Base-by-base conservation (phyloP, 2,888 invertebrate genomes). In the Agonopterix heracliana region DNA sequence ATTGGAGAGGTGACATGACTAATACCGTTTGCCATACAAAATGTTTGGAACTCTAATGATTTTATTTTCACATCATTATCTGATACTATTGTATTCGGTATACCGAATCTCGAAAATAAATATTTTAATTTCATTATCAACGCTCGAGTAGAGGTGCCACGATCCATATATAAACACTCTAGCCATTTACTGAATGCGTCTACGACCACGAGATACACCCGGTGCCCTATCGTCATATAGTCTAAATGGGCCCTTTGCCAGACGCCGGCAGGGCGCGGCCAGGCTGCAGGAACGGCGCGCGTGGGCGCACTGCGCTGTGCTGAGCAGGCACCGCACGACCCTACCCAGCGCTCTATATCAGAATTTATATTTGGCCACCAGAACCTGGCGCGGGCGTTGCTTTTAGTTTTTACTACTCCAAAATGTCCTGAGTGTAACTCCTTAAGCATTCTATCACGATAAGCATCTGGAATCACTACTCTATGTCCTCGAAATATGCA, bases 231-330 rank as follows among this genome's bases (percentile, higher is more conserved):
- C 5, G 43, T 5, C 48, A 48, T 59, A 44, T 54, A 59, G 40
- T 54, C 57, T 9, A 56, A 46, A 14, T 56, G 54, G 2, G 54
- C 12, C 26, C 55, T 50, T 14, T 52, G 51, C 60, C 57, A 56
- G 4, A 54, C 48, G 9, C 36, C 49, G 2, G 46, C 26, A 13
- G 57, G 47, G 38, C 44, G 45, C 42, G 53, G 52, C 53, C 53
- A 55, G 35, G 55, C 53, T 48, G 55, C 46, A 41, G 59, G 57
- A 14, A 46, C 42, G 11, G 50, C 54, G 47, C 54, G 53, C 41
- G 54, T 51, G 45, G 55, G 55, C 41, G 41, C 46, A 7, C 41
- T 9, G 9, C 46, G 46, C 41, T 41, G 41, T 2, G 26, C 34
- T n/a, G 3, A 11, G 46, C 46, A 46, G 26, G 13, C 13, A 41